Evolutionary conservation across 2,113 vertebrate genomes (phyloP), one percentile per base, ranked within the genome.

Genomic region (Mola mola): DNA sequence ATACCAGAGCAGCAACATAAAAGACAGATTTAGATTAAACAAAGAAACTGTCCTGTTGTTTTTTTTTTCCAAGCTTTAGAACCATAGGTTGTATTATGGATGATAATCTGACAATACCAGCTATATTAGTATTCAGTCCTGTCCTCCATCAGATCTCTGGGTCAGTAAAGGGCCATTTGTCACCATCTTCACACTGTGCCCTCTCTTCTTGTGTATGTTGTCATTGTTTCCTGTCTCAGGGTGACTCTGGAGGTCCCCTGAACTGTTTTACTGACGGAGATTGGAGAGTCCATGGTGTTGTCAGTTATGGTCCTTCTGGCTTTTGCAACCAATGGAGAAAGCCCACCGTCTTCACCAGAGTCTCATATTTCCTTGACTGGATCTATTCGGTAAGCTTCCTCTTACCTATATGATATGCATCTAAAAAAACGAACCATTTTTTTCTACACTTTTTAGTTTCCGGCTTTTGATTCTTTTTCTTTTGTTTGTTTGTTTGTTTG

Each of bases 341-440:
- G 36, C 89, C 88, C 50, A 92, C 91, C 0, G 89, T 92, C 64
- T 92, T 91, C 83, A 90, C 86, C 64, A 71, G 84, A 33, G 90
- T 92, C 5, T 91, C 92, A 9, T 85, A 64, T 51, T 93, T 79
- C 20, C 0, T 12, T 0, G 68, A 89, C 17, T 93, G 93, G 91
- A 87, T 93, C 13, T 48, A 44, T 46, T 55, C 31, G 0, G 83
- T 93, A 75, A 91, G 88, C 24, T 6, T 47, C 29, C 3, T 28
- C 0, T 44, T 20, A 37, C 20, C 19, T 48, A 1, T 21, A 8
- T 26, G 0, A 48, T 43, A 4, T 24, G 6, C 25, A 22, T 50
- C 24, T 36, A 19, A 48, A 34, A 9, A 1, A 34, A 13, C 9
- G 15, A 34, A 34, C 6, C 13, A 26, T 36, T 3, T 38, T 8